Conservation (phyloP, 2,888 invertebrate species). For the Eurytoma adleriae region DNA sequence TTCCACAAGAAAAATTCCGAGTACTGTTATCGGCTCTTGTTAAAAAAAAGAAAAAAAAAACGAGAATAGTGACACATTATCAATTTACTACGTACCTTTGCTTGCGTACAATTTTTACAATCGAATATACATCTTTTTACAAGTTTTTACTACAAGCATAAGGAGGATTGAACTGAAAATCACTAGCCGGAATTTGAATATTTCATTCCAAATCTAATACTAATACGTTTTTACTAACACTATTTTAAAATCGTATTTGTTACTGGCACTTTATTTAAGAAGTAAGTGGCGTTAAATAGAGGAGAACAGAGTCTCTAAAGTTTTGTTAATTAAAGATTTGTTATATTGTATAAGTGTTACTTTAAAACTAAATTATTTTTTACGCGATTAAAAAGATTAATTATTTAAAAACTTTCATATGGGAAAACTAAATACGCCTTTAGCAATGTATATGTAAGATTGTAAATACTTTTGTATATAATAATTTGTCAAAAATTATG, state of each 20-base stretch:
- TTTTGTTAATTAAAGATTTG: constrained; percentile 71
- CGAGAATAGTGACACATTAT: constrained; percentile 63
- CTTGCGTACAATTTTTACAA: constrained; percentile 64
- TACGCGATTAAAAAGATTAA: constrained; percentile 55
- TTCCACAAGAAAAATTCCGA: constrained; percentile 1
- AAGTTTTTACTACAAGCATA: no score
- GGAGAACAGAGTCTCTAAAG: constrained; percentile 61
- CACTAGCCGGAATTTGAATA: neutral
- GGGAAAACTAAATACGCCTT: constrained; percentile 58
- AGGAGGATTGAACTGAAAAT: no score
- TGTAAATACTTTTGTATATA: constrained; percentile 72
- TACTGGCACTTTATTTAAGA: constrained; percentile 37
- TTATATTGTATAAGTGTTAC: constrained; percentile 65
- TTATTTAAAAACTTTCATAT: constrained; percentile 63
- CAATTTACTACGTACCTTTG: constrained; percentile 70
- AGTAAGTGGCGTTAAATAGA: constrained; percentile 10
- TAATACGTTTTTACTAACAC: constrained; percentile 24
- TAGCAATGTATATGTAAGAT: constrained; percentile 64
- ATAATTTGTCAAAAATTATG: constrained; percentile 59
- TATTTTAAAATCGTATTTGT: constrained; percentile 19
- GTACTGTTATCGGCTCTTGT: constrained; percentile 2
- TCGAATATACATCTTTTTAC: no score
- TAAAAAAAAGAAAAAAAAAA: constrained; percentile 3
- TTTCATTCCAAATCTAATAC: constrained; percentile 24
- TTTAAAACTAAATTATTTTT: constrained; percentile 70